phyloP scores from a whole-genome alignment of 1,140 invertebrate genomes.

The Daktulosphaira vitifoliae region DNA sequence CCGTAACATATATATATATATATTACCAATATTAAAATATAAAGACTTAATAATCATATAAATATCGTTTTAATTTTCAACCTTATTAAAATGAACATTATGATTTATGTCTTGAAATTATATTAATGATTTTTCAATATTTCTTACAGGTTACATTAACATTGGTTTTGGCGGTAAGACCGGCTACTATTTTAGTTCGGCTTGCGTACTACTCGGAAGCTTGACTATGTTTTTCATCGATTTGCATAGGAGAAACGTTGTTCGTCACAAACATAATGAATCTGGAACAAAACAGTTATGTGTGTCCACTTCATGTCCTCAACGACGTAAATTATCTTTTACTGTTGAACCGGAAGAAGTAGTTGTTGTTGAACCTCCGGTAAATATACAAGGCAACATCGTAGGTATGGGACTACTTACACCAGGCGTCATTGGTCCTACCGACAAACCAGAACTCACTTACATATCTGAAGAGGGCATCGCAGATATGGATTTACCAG shows the following conservation, averaged over 20 bases:
- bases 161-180: conserved; percentile 60
- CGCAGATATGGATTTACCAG: conserved; percentile 71
- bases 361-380: conserved; percentile 40
- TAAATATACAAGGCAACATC: conserved; percentile 43
- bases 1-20: no score
- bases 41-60: no score
- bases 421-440: conserved; percentile 5
- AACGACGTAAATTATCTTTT: conserved; percentile 51
- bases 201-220: conserved; percentile 64
- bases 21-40: no score
- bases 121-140: no score
- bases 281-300: conserved; percentile 51
- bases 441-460: conserved; percentile 63
- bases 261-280: conserved; percentile 56
- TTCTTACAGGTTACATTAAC: conserved; percentile 62
- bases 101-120: no score
- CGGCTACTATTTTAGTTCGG: conserved; percentile 73
- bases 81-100: no score
- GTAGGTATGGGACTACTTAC: conserved; percentile 59
- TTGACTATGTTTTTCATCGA: conserved; percentile 70
- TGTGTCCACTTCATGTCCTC: conserved; percentile 50
- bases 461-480: conserved; percentile 81
- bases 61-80: no score
- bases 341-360: conserved; percentile 53
- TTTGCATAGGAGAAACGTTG: conserved; percentile 60